phyloP scores from a whole-genome alignment of 2,797 vertebrate species.

The Toxotes lorentzi region DNA sequence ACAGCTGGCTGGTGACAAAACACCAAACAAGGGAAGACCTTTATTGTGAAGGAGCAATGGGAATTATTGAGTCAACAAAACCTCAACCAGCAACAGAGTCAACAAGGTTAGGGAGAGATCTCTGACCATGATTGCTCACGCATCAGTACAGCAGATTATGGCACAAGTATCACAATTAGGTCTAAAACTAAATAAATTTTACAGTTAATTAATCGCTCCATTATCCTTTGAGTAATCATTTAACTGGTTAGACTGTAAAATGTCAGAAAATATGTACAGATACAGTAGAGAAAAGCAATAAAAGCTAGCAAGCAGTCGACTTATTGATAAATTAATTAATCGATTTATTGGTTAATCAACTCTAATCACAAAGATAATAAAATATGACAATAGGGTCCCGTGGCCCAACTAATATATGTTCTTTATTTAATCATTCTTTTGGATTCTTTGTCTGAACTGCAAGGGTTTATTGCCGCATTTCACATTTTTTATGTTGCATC shows the following conservation, averaged over 20 bases:
- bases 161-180: not conserved
- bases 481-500: not conserved
- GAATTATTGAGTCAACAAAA: not conserved
- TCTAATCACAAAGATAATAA: not conserved
- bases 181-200: not conserved
- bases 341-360: not conserved
- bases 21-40: not conserved
- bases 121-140: too few species aligned
- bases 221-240: not conserved
- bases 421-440: not conserved
- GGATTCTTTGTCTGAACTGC: not conserved
- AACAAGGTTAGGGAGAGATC: not conserved
- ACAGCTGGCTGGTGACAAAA: not conserved
- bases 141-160: not conserved
- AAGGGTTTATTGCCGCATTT: not conserved
- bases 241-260: not conserved
- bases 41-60: not conserved
- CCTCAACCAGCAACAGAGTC: not conserved
- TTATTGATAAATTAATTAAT: not conserved
- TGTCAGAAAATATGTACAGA: not conserved
- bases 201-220: not conserved
- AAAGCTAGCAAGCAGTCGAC: not conserved
- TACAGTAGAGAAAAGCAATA: not conserved
- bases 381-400: not conserved
- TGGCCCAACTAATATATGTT: not conserved